Percentiles rank a stretch among this genome's conserved stretches.
Conservation (phyloP, 2,888 invertebrate species). For the Acanthococcus lagerstroemiae region DNA sequence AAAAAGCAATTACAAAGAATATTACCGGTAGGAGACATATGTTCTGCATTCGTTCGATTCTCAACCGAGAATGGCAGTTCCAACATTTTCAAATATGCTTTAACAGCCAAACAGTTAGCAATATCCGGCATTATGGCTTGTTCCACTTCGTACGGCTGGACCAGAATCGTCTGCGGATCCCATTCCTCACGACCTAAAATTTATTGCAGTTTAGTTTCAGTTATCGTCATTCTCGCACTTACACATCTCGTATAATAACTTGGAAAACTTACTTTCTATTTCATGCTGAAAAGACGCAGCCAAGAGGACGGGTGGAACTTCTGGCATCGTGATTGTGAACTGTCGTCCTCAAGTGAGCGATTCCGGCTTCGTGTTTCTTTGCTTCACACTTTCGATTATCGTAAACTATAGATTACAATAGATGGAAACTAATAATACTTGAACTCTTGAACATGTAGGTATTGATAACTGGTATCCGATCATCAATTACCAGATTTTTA, state of each 20-base stretch:
- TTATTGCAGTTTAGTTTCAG: too few relatives aligned
- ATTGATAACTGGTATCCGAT: too few relatives aligned
- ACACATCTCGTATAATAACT: neutral
- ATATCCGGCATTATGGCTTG: conserved; percentile 90
- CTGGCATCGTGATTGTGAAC: too few relatives aligned
- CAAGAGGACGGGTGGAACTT: neutral
- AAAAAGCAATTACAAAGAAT: neutral
- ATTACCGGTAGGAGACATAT: conserved; percentile 80
- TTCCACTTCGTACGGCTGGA: conserved; percentile 83
- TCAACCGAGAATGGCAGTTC: conserved; percentile 71
- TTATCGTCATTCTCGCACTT: neutral
- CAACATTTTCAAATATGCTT: conserved; percentile 89
- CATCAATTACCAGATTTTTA: too few relatives aligned
- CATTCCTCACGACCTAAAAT: conserved; percentile 44
- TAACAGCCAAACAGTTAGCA: conserved; percentile 85
- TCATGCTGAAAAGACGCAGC: neutral
- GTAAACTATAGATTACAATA: too few relatives aligned
- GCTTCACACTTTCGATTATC: too few relatives aligned
- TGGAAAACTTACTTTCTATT: neutral
- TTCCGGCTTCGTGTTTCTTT: too few relatives aligned
- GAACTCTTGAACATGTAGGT: too few relatives aligned
- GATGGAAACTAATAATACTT: too few relatives aligned
- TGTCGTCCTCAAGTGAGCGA: too few relatives aligned
- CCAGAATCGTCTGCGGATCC: conserved; percentile 77
- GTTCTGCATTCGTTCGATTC: conserved; percentile 82